Evolutionary conservation across 1,140 invertebrate species (phyloP), one percentile per base, ranked within the genome.

Genomic region (Drosophila bocqueti): DNA sequence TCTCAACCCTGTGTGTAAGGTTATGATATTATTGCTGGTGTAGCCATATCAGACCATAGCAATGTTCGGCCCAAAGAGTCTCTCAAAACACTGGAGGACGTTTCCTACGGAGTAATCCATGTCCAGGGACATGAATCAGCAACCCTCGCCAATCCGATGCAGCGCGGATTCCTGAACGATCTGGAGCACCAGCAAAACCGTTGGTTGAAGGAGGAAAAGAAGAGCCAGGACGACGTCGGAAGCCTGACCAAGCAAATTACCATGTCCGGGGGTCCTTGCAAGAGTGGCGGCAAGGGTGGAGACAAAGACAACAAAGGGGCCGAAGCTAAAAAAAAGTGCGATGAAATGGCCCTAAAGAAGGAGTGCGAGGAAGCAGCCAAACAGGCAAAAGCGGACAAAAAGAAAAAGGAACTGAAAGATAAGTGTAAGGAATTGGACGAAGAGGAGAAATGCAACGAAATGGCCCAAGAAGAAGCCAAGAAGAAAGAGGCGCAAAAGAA

Each of bases 191-290:
- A 61, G 7, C 18, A 2, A 11, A 65, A 15, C 9, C 38, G 55
- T 21, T 64, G 36, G 62, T 43, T 31, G 24, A 38, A 26, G 16
- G 26, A 31, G 18, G 49, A 58, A 43, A 58, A 29, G 26, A 29
- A 29, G 13, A 21, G 21, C 1, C 6, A 16, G 31, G 11, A 34
- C 1, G 18, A 34, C 34, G 16, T 65, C 9, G 18, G 3, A 21
- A 61, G n/a, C 10, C 18, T 65, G 1, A 31, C 16, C 18, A 34
- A 31, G 1, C 7, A 65, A 2, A n/a, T 45, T 24, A 24, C 24
- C 24, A 24, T 24, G 24, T 24, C 24, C 24, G 24, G 24, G 24
- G 24, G 24, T 24, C 24, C 24, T 24, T 24, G 24, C 2, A 24
- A 24, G 24, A 24, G 24, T 24, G 24, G 24, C 24, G 24, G 24